phyloP scores from a whole-genome alignment of 2,888 invertebrate species.

The Saturnia pavonia region DNA sequence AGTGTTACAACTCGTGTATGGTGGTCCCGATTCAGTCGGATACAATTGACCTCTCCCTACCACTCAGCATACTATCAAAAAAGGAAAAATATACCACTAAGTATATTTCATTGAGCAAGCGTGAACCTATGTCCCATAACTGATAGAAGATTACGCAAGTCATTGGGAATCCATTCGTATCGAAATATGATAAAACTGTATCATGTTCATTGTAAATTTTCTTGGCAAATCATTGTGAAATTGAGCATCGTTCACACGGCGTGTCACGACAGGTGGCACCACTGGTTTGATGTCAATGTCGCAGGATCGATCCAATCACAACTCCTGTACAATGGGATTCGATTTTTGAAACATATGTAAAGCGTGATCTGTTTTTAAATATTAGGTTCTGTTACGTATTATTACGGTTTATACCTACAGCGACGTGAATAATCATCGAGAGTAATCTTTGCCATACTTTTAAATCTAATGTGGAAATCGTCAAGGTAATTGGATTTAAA shows the following conservation, averaged over 20 bases:
- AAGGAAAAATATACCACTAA: too few relatives aligned
- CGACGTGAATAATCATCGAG: too few relatives aligned
- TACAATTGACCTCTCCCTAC: too few relatives aligned
- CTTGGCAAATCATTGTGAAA: slow-evolving; percentile 76
- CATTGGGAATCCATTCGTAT: slow-evolving; percentile 39
- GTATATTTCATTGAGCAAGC: not conserved
- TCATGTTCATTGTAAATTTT: slow-evolving; percentile 42
- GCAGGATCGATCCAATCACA: slow-evolving; percentile 50
- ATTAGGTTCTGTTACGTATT: not conserved
- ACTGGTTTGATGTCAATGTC: slow-evolving; percentile 54
- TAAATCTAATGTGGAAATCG: too few relatives aligned
- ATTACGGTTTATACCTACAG: too few relatives aligned
- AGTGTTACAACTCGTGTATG: too few relatives aligned
- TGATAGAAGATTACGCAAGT: not conserved
- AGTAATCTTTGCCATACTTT: too few relatives aligned
- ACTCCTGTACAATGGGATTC: slow-evolving; percentile 51
- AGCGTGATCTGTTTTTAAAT: not conserved
- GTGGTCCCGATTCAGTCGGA: too few relatives aligned
- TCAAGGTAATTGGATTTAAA: too few relatives aligned
- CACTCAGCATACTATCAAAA: too few relatives aligned
- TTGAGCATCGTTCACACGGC: slow-evolving; percentile 64
- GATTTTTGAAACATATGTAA: slow-evolving; percentile 31
- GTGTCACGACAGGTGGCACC: slow-evolving; percentile 65
- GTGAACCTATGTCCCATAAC: not conserved
- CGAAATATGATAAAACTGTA: slow-evolving; percentile 53